Evolutionary conservation across 2,888 invertebrate genomes (phyloP), one percentile per base, ranked within the genome.

Genomic region (Gandaritis pyraliata): DNA sequence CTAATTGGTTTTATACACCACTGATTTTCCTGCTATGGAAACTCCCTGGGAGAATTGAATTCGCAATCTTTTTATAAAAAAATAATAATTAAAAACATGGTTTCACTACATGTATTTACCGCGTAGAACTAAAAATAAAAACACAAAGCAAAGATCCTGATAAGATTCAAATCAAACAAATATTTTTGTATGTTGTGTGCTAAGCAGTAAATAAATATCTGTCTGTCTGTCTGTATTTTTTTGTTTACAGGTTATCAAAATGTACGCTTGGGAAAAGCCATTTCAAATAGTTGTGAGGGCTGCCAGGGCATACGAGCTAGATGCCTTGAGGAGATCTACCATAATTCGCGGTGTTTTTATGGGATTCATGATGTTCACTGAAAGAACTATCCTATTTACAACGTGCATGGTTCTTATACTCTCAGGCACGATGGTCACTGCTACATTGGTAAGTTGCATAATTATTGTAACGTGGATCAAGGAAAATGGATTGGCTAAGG

Each of bases 191-290:
- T n/a, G n/a, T n/a, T n/a, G n/a, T n/a, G n/a, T n/a, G n/a, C n/a
- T n/a, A n/a, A n/a, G n/a, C n/a, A n/a, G n/a, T n/a, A n/a, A n/a
- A n/a, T n/a, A n/a, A n/a, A n/a, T n/a, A n/a, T n/a, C n/a, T n/a
- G n/a, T n/a, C n/a, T n/a, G n/a, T n/a, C n/a, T n/a, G n/a, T n/a
- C 6, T 29, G 2, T 29, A 4, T 29, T 29, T 52, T 49, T 11
- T 38, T 12, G 13, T 18, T 53, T 45, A 8, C 53, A 95, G 89
- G 96, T 98, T 0, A 97, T 98, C 65, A 98, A 98, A 92, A 98
- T 98, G 98, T 98, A 98, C 82, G 96, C 97, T 1, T 98, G 98
- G 96, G 98, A 98, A 85, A 94, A 94, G 70, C 96, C 97, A 0
- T 98, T 98, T 82, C 94, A 95, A 52, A 84, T 93, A 16, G 88